Evolutionary conservation across 2,113 vertebrate genomes (phyloP), one percentile per base, ranked within the genome.

Genomic region (Empidonax alnorum): DNA sequence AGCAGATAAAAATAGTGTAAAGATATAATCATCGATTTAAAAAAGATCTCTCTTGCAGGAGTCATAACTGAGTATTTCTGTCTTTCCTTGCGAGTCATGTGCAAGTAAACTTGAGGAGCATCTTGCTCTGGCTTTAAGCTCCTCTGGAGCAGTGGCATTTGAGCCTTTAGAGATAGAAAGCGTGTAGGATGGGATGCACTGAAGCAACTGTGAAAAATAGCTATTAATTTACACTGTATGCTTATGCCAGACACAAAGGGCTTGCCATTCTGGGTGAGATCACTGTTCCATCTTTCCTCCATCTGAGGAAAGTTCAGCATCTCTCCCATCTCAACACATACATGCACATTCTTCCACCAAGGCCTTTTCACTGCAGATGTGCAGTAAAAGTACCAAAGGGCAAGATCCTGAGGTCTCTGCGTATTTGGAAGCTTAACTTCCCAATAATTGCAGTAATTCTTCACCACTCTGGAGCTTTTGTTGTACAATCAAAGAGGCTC

Each of bases 1-100:
- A 91, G 90, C 83, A 49, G 66, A 87, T 86, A 97, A 95, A 95
- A 97, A 94, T 84, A 94, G 81, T 69, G 44, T 65, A 77, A 66
- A 86, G 74, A 84, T 65, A 55, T 55, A 92, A 67, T 77, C 50
- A 14, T 56, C 67, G 73, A 81, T 78, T 92, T 37, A 76, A 91
- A 85, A 78, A 91, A 80, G 33, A 16, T 41, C 50, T 87, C 63
- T 76, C 72, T 83, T 75, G 18, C 25, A 49, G 79, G 58, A 92
- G 84, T 44, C 81, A 30, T 72, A 72, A 77, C 12, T 0, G 1
- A 74, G 8, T 94, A 67, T 88, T 96, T 95, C 79, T 93, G 42
- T 92, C 49, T 91, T 72, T 58, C 30, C 74, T 72, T 76, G 46
- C 2, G 6, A 88, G 82, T 80, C 82, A 27, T n/a, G 19, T 93